Evolutionary conservation across 2,113 vertebrate genomes (phyloP), one percentile per base, ranked within the genome.

Genomic region (Cynopterus brachyotis): DNA sequence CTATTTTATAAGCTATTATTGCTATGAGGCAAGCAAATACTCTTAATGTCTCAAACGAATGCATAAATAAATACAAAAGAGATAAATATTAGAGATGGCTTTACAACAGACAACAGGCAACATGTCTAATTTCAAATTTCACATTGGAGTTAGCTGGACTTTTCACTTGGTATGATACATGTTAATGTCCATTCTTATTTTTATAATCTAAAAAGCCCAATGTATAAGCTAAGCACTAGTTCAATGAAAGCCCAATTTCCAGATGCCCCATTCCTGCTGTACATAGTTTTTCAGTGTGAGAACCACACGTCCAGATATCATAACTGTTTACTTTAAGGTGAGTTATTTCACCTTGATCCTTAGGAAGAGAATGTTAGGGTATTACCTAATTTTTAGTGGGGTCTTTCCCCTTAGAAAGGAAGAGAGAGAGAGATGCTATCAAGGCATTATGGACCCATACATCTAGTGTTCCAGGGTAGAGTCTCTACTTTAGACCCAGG

Each of bases 131-230:
- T 95, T 28, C 24, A 94, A 94, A 47, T 60, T 81, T 91, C 89
- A 73, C 57, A 89, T 89, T 78, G 70, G 76, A 82, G 60, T 78
- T 62, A 64, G 70, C 45, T 75, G 76, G 50, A 26, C 9, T 91
- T 96, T 91, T 78, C n/a, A 78, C 55, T 92, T 32, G 3, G 13
- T 72, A 60, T 86, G 24, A 66, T 53, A 40, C 32, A 73, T 79
- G 55, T 57, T 86, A 88, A 92, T 91, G 78, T 53, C 26, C 66
- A 91, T 66, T 96, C 50, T 89, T 91, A 57, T 45, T 80, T 93
- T 69, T 95, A 83, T 67, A 83, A 67, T 84, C 57, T 79, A 70
- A 86, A 91, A 64, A 72, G 40, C 70, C 30, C 2, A 0, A 22
- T 5, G 3, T 92, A 94, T 53, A 94, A 66, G 28, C 26, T 70